Evolutionary conservation across 2,888 invertebrate species (phyloP).

Genomic region (Drosophila glabriapex): DNA sequence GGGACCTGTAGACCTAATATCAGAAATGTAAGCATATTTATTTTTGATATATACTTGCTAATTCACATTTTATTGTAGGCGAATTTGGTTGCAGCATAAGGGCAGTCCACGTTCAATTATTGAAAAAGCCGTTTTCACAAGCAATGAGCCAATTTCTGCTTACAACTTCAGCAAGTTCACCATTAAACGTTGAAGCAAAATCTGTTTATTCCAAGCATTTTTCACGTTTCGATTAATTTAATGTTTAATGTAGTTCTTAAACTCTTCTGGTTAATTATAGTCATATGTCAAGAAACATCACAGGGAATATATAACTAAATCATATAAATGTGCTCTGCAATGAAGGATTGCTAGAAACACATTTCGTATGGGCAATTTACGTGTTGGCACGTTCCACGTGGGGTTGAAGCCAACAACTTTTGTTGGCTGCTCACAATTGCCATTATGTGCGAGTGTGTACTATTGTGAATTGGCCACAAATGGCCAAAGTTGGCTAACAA

Average conservation of each 20-base stretch:
- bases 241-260: not conserved
- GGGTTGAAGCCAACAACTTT: constrained; percentile 16
- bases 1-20: constrained; percentile 86
- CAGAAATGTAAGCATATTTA: constrained; percentile 86
- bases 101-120: constrained; percentile 65
- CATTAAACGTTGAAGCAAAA: constrained; percentile 37
- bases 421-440: constrained; percentile 30
- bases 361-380: constrained; percentile 40
- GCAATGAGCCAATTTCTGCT: constrained; percentile 41
- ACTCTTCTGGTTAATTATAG: constrained; percentile 4
- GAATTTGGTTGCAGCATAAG: constrained; percentile 56
- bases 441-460: constrained; percentile 17
- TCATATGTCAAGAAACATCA: not conserved
- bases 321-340: not conserved
- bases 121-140: constrained; percentile 54
- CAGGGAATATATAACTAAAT: constrained; percentile 5
- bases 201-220: not conserved
- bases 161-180: constrained; percentile 48
- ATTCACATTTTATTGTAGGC: constrained; percentile 27
- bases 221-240: not conserved
- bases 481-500: constrained; percentile 35
- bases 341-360: constrained; percentile 4
- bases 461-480: constrained; percentile 45
- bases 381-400: constrained; percentile 36
- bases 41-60: not conserved